Percentiles rank a stretch among this genome's conserved stretches.
Evolutionary conservation across 2,113 vertebrate species (phyloP).

Genomic region (Orthochromis indermauri): DNA sequence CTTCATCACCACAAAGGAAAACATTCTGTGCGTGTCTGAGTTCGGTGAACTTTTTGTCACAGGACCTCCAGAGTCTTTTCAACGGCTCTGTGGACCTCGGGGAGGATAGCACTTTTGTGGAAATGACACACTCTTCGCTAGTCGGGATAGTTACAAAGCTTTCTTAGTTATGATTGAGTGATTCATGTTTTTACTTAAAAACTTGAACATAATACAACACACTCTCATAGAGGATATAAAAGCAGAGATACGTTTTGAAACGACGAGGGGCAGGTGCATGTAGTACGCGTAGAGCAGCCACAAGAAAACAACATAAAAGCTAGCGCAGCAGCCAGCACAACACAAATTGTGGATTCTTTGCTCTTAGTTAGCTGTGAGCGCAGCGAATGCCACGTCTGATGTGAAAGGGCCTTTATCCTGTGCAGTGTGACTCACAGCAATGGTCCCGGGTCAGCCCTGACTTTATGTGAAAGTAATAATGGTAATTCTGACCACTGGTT

Average conservation of each 20-base stretch:
- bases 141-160: neutral
- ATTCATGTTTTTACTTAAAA: neutral
- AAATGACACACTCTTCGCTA: rapidly evolving
- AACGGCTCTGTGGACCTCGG: neutral
- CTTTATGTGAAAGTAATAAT: neutral
- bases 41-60: neutral
- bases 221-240: neutral
- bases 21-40: neutral
- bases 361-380: neutral
- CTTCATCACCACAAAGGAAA: neutral
- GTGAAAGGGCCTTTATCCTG: neutral
- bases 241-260: rapidly evolving
- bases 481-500: neutral
- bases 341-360: neutral
- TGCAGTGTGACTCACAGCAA: neutral
- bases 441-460: neutral
- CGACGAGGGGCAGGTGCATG: neutral
- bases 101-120: neutral
- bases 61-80: neutral
- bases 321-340: neutral
- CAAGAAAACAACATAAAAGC: neutral
- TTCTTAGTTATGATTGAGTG: rapidly evolving
- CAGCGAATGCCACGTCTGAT: neutral
- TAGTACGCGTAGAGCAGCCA: neutral
- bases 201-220: neutral